Conservation (phyloP, 2,888 invertebrate species). For the Agrotis puta region DNA sequence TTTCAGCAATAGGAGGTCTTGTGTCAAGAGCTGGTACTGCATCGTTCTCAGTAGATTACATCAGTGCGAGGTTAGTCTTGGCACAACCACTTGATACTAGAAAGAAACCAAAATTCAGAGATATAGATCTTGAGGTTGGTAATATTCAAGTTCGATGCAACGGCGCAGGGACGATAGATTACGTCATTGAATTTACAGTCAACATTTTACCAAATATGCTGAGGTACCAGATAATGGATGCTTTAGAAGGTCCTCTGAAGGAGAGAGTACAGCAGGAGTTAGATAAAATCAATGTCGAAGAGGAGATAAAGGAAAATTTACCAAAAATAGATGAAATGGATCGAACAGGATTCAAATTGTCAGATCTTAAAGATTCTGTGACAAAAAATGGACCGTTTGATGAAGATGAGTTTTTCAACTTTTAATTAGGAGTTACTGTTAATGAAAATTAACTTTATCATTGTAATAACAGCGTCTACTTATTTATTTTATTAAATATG, state of each 20-base stretch:
- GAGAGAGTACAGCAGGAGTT: slow-evolving; percentile 94
- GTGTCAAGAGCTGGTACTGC: slow-evolving; percentile 93
- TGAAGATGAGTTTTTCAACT: slow-evolving; percentile 88
- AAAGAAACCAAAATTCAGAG: slow-evolving; percentile 93
- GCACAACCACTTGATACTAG: slow-evolving; percentile 95
- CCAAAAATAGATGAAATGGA: slow-evolving; percentile 92
- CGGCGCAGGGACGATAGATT: slow-evolving; percentile 97
- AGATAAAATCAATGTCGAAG: slow-evolving; percentile 94
- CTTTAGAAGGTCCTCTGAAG: slow-evolving; percentile 94
- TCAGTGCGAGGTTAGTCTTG: slow-evolving; percentile 92
- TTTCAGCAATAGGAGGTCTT: slow-evolving; percentile 93
- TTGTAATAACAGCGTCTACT: slow-evolving; percentile 46
- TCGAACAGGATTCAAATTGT: slow-evolving; percentile 85
- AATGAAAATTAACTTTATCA: not conserved
- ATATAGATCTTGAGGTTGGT: slow-evolving; percentile 95
- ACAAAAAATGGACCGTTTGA: slow-evolving; percentile 75
- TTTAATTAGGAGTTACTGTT: slow-evolving; percentile 68
- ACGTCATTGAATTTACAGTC: slow-evolving; percentile 94
- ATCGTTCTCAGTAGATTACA: slow-evolving; percentile 95
- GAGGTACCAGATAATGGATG: slow-evolving; percentile 96
- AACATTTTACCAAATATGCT: slow-evolving; percentile 96
- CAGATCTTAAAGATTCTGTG: slow-evolving; percentile 75
- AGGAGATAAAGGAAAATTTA: slow-evolving; percentile 93
- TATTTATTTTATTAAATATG: slow-evolving; percentile 54
- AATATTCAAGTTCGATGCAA: slow-evolving; percentile 96